These are phyloP conservation scores for Pentamera pediparva DNA, from an alignment of 53 echinoderm and acorn worm genomes.

Conservation along the genomic window DNA sequence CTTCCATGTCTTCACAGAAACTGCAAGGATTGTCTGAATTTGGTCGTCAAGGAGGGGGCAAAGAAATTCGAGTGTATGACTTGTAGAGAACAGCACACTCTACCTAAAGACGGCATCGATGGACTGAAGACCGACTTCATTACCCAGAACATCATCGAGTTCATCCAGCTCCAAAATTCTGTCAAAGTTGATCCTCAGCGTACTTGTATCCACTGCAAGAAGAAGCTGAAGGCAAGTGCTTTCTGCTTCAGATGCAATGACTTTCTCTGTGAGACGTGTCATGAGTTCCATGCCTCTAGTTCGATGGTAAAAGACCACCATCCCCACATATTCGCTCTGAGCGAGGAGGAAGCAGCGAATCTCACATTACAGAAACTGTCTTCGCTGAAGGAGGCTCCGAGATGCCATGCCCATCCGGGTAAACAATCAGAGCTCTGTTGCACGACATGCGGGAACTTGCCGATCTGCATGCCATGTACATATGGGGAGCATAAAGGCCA, in stretches of 20 bases:
- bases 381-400: neutral
- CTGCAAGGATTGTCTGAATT: too few species aligned
- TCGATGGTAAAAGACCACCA: slow-evolving; percentile 1
- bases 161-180: neutral
- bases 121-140: slow-evolving; percentile 1
- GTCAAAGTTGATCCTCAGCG: neutral
- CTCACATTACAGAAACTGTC: neutral
- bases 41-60: too few species aligned
- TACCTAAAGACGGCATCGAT: neutral
- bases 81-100: neutral
- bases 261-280: neutral
- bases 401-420: neutral
- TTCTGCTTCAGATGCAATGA: slow-evolving; percentile 10
- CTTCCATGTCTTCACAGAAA: too few species aligned
- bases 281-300: neutral
- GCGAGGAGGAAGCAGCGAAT: neutral
- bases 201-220: neutral
- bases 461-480: neutral
- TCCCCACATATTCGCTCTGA: neutral
- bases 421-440: neutral
- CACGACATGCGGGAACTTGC: neutral
- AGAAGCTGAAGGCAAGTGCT: neutral
- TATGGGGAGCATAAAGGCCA: slow-evolving; percentile 2
- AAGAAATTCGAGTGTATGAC: too few species aligned
- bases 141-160: neutral